phyloP scores from a whole-genome alignment of 64 coral and sea anemone species.

The Actinia equina region DNA sequence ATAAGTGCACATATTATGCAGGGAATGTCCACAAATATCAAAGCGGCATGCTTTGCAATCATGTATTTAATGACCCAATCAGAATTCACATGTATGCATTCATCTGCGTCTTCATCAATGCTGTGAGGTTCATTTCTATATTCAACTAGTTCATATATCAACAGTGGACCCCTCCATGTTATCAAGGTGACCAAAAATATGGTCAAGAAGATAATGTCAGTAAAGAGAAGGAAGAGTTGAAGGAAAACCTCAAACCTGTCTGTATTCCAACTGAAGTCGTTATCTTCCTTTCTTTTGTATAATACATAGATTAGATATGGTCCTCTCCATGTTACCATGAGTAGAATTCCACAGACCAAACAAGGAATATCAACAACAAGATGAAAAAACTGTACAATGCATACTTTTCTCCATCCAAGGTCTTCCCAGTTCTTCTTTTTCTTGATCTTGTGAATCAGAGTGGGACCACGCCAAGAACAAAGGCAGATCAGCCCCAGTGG shows the following conservation, averaged over 20 bases:
- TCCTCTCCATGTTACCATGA: constrained; percentile 77
- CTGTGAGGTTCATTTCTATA: constrained; percentile 43
- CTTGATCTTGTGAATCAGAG: constrained; percentile 64
- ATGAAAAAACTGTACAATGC: constrained; percentile 71
- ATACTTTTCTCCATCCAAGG: constrained; percentile 72
- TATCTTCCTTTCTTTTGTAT: background rate
- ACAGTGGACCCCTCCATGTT: constrained; percentile 85
- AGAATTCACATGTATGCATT: background rate
- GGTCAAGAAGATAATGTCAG: constrained; percentile 80
- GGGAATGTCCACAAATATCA: constrained; percentile 92
- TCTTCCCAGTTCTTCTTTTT: constrained; percentile 45
- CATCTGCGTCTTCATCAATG: constrained; percentile 1
- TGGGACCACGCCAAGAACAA: constrained; percentile 79
- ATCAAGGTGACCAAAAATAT: constrained; percentile 66
- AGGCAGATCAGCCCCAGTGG: constrained; percentile 71
- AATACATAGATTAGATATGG: constrained; percentile 58
- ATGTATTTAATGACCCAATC: constrained; percentile 24
- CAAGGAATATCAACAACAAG: constrained; percentile 84
- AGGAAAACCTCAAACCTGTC: constrained; percentile 77
- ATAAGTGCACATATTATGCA: constrained; percentile 87
- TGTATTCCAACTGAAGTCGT: constrained; percentile 59
- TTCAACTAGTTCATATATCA: constrained; percentile 47
- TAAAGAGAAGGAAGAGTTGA: constrained; percentile 57
- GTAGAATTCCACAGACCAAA: constrained; percentile 51
- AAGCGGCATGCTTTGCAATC: constrained; percentile 49